Evolutionary conservation across 2,113 vertebrate genomes (phyloP), one percentile per base, ranked within the genome.

Genomic region (Apteryx mantelli): DNA sequence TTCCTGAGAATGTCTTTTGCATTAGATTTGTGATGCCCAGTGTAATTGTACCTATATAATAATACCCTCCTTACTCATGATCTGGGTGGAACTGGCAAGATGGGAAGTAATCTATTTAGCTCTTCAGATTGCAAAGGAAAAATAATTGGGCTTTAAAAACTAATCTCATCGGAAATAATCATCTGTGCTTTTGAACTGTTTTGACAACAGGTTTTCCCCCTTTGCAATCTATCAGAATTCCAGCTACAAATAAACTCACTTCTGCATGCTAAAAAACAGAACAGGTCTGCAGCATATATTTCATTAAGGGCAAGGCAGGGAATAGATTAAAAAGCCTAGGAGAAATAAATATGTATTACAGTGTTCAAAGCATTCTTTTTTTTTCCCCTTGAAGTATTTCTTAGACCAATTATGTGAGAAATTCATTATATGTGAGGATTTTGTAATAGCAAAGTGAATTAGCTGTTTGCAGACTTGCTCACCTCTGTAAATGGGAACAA

Each of bases 371-470:
- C 48, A 32, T 75, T 91, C 80, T 58, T 95, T 79, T 75, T 92
- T 77, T 22, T 17, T 46, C 44, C 82, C 95, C 80, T 88, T 90
- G 91, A 95, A 97, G 71, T 93, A 91, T 96, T 97, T 95, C 76
- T 87, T 90, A 89, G 91, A 94, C 96, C 96, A 93, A 66, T 97
- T 95, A 96, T 90, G 87, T 97, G 95, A 96, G 88, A 96, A 97
- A 96, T 95, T 96, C 82, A 92, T 97, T 93, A 78, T 96, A 97
- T 91, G 94, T 92, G 96, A 95, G 92, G 90, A 97, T 98, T 97
- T 98, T 97, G 89, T 95, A 96, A 97, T 81, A 95, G 89, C 52
- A 81, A 97, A 96, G 89, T 94, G 96, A 97, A 96, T 92, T 95
- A 97, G 93, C 93, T 97, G 82, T 96, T 88, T 95, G 92, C 89